Conservation (phyloP, 2,797 vertebrate genomes). For the Lepus townsendii region DNA sequence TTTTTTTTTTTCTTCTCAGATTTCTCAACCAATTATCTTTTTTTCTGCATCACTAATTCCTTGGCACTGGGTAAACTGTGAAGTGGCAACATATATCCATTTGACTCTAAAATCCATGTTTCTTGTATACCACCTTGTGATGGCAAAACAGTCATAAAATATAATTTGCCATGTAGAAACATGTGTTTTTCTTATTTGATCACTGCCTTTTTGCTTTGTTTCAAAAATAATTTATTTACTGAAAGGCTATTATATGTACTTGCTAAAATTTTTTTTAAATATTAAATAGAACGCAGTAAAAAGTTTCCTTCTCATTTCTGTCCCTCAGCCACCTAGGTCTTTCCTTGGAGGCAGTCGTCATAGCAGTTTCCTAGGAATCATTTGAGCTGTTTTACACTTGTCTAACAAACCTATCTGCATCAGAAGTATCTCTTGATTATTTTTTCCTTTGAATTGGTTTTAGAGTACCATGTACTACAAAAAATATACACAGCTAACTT, state of each 20-base stretch:
- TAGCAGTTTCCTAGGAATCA: neutral
- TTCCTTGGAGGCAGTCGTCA: neutral
- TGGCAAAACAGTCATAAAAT: neutral
- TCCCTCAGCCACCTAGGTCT: neutral
- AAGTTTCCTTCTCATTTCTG: neutral
- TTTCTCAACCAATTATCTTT: neutral
- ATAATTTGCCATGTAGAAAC: conserved; percentile 36
- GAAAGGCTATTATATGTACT: conserved; percentile 1
- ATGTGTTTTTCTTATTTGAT: neutral
- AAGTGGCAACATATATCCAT: neutral
- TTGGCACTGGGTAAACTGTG: neutral
- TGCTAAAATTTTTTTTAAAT: neutral
- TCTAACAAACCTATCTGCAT: neutral
- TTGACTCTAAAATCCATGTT: neutral
- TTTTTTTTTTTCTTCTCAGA: neutral
- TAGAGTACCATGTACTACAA: neutral
- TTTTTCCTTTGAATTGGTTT: conserved; percentile 34
- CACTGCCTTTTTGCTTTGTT: neutral
- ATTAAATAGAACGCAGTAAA: neutral
- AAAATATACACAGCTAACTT: neutral
- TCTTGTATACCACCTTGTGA: neutral
- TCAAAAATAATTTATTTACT: conserved; percentile 46
- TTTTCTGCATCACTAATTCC: neutral
- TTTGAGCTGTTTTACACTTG: conserved; percentile 48
- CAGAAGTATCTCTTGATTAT: conserved; percentile 24